Conservation (phyloP, 2,113 vertebrate species). For the Heterotilapia buettikoferi region DNA sequence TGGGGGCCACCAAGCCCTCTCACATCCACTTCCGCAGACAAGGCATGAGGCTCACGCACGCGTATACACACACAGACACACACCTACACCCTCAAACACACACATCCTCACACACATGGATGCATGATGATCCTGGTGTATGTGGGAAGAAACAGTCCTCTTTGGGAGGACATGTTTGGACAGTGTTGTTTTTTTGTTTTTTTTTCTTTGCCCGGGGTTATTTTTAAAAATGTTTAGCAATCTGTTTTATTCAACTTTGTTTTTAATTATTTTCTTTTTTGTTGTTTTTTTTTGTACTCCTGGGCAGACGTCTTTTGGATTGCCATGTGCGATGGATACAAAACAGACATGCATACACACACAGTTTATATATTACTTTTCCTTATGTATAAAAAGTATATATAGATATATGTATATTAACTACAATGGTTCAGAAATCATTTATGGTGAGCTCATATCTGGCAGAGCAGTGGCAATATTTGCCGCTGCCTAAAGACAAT, state of each 20-base stretch:
- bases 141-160: conserved; percentile 39
- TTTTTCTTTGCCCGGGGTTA: conserved; percentile 32
- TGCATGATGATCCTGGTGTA: conserved; percentile 60
- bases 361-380: conserved; percentile 78
- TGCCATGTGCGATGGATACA: conserved; percentile 60
- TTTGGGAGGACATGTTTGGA: conserved; percentile 2
- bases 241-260: conserved; percentile 51
- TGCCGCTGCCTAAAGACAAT: conserved; percentile 55
- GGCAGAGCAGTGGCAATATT: conserved; percentile 65
- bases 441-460: conserved; percentile 60
- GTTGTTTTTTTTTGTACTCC: conserved; percentile 43
- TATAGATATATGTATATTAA: conserved; percentile 77
- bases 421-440: conserved; percentile 64
- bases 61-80: conserved; percentile 28
- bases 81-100: neutral
- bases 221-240: conserved; percentile 56
- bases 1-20: neutral
- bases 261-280: neutral
- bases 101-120: conserved; percentile 28
- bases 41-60: conserved; percentile 65
- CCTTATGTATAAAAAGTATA: conserved; percentile 77
- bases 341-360: conserved; percentile 76
- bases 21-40: conserved; percentile 45
- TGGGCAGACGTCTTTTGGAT: conserved; percentile 47
- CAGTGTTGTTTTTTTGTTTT: conserved; percentile 8